Conservation (phyloP, 2,113 vertebrate genomes). For the Antechinus flavipes region DNA sequence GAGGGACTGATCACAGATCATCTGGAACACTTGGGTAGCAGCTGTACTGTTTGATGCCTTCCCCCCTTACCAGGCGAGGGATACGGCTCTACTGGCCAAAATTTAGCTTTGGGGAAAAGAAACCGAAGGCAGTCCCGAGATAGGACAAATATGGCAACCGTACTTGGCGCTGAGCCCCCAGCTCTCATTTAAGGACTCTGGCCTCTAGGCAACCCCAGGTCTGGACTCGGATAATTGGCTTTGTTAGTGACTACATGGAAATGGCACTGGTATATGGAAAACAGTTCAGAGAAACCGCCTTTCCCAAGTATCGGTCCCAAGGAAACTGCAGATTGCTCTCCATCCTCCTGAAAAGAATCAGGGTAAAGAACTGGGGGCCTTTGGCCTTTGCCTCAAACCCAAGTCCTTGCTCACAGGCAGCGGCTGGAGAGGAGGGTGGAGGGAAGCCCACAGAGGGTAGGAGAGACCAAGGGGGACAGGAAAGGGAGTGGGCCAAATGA, state of each 20-base stretch:
- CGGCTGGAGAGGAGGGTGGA: background rate
- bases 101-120: background rate
- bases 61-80: background rate
- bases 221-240: background rate
- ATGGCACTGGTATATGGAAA: background rate
- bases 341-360: background rate
- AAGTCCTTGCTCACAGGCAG: background rate
- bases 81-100: background rate
- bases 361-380: too few species aligned
- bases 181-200: background rate
- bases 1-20: background rate
- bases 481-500: background rate
- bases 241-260: background rate
- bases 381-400: too few species aligned
- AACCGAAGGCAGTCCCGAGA: background rate
- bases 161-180: background rate
- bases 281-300: background rate
- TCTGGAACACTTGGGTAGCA: too few species aligned
- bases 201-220: background rate
- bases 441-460: too few species aligned
- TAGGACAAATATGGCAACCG: background rate
- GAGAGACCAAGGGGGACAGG: too few species aligned
- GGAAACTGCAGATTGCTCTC: background rate
- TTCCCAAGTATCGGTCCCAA: background rate
- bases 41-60: too few species aligned